Evolutionary conservation across 2,113 vertebrate species (phyloP).

Genomic region (Aptenodytes forsteri): DNA sequence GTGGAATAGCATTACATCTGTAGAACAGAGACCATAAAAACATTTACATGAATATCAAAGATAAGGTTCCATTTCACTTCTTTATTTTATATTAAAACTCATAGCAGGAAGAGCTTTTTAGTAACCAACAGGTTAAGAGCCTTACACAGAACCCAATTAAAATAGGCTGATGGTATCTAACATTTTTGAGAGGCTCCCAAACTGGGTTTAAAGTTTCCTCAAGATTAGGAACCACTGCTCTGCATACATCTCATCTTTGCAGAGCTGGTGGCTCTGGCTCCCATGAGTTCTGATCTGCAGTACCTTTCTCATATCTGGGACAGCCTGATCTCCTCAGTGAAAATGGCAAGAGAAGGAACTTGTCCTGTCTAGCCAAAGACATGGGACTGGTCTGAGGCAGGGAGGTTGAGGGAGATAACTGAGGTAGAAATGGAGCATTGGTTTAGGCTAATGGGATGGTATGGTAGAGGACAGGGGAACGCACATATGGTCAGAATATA

Average conservation of each 20-base stretch:
- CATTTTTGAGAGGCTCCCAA: neutral
- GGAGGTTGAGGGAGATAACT: neutral
- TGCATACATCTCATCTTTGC: neutral
- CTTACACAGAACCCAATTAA: neutral
- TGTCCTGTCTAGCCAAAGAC: neutral
- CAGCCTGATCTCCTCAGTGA: neutral
- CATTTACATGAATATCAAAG: neutral
- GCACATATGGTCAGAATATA: accelerated
- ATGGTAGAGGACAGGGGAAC: neutral
- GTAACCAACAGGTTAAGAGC: neutral
- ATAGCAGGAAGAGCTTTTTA: neutral
- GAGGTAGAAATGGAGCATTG: neutral
- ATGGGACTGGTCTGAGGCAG: neutral
- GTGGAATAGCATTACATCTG: neutral
- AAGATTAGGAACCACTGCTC: neutral
- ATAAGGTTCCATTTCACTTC: neutral
- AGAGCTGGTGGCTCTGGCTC: neutral
- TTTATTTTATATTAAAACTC: neutral
- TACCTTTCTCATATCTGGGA: neutral
- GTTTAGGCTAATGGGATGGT: neutral
- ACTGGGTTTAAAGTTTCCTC: neutral
- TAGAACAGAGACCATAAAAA: neutral
- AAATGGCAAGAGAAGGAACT: neutral
- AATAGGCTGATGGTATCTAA: neutral
- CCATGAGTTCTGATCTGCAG: neutral